Evolutionary conservation across 2,113 vertebrate genomes (phyloP), one percentile per base, ranked within the genome.

Genomic region (Propithecus coquereli): DNA sequence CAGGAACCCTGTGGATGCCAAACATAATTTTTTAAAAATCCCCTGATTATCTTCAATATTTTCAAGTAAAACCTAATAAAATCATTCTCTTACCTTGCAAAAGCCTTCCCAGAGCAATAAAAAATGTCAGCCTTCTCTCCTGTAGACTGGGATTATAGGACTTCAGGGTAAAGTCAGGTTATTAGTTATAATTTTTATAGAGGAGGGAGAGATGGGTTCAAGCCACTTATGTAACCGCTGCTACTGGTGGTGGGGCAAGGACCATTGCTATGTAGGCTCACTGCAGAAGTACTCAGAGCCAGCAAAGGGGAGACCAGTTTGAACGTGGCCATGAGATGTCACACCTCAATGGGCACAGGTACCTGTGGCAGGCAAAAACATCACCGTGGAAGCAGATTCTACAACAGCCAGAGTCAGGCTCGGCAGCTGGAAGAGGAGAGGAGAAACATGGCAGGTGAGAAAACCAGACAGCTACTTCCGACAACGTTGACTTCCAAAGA

Each of bases 61-160:
- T 90, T 47, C 54, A 91, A 91, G 80, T 79, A 84, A 86, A 93
- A 61, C 10, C 61, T 81, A 87, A 87, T 83, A 91, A 80, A 89
- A 81, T 66, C 63, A 88, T 61, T 70, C 14, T 81, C 40, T 90
- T 92, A 88, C 23, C 23, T 82, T 70, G 40, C 40, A 2, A 65
- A 94, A 90, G 30, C 25, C 54, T 79, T 47, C 47, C 54, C 80
- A 47, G 85, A 87, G 57, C 68, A 94, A 90, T 86, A 59, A 92
- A 92, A 89, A 83, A 40, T 23, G 65, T 25, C 68, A 84, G 84
- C 23, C 59, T 85, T 85, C 83, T 92, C 40, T 91, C 68, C 68
- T 30, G 25, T 57, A 61, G 73, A 77, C 32, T n/a, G 32, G 37
- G 88, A 85, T 81, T 30, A 90, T 4, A 77, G 37, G n/a, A 63